A percentile compares a stretch with the other conserved stretches of the same genome.
These are phyloP conservation scores for Psammodynastes pulverulentus DNA, from an alignment of 2,113 vertebrate species.

Conservation along the genomic window DNA sequence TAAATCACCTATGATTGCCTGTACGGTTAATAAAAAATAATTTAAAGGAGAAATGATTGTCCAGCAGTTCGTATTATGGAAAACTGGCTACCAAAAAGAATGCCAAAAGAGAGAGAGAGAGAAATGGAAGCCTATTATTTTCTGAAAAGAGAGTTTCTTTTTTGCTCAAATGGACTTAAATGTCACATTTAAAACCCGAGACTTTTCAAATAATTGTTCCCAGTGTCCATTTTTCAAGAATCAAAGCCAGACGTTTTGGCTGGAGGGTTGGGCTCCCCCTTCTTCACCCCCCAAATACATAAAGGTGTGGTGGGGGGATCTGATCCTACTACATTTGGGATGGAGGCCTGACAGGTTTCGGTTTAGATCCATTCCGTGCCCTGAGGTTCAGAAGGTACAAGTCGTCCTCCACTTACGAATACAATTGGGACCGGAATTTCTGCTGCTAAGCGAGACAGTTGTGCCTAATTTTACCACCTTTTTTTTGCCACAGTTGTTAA, in stretches of 20 bases:
- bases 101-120: conserved; percentile 11
- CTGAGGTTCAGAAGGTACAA: background rate
- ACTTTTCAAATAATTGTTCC: conserved; percentile 39
- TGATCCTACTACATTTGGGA: background rate
- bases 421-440: no score
- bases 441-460: no score
- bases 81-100: conserved; percentile 71
- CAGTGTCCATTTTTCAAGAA: background rate
- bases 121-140: conserved; percentile 57
- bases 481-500: no score
- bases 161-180: conserved; percentile 64
- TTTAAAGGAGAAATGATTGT: conserved; percentile 76
- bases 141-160: conserved; percentile 63
- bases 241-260: background rate
- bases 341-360: background rate
- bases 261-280: background rate
- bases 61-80: conserved; percentile 77
- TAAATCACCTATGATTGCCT: conserved; percentile 66
- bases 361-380: background rate
- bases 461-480: no score
- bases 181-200: conserved; percentile 61
- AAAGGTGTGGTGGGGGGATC: background rate
- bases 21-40: conserved; percentile 74
- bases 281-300: background rate
- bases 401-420: no score